phyloP scores from a whole-genome alignment of 2,113 vertebrate genomes.

The Centrocercus urophasianus region DNA sequence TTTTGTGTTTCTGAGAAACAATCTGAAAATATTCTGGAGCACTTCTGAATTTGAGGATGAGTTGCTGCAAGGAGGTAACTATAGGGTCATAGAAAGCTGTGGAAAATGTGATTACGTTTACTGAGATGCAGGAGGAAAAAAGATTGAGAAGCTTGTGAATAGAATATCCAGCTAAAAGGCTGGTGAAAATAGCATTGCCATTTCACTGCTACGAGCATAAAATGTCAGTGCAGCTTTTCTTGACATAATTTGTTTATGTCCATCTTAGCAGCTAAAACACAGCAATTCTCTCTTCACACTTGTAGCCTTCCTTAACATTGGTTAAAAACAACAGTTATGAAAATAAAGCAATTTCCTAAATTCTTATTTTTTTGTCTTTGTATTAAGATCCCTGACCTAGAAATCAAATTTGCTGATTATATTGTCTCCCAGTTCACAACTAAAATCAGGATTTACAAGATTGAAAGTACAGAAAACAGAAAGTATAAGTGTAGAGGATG shows the following conservation, averaged over 20 bases:
- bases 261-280: not conserved
- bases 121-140: conserved; percentile 3
- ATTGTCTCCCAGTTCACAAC: not conserved
- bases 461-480: not conserved
- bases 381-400: not conserved
- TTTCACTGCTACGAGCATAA: not conserved
- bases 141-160: conserved; percentile 16
- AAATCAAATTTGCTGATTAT: not conserved
- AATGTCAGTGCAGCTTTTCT: not conserved
- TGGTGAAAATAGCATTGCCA: conserved; percentile 26
- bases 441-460: not conserved
- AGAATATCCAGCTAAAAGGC: conserved; percentile 14
- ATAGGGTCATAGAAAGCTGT: not conserved
- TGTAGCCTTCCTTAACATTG: not conserved
- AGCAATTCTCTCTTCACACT: not conserved
- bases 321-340: not conserved
- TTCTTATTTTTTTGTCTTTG: not conserved
- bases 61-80: not conserved
- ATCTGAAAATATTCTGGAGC: not conserved
- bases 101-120: conserved; percentile 17
- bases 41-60: conserved; percentile 1
- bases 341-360: not conserved
- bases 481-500: not conserved
- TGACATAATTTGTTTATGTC: not conserved
- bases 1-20: not conserved